These are phyloP conservation scores for Tetramorium bicarinatum DNA, from an alignment of 2,888 invertebrate genomes.

Conservation along the genomic window DNA sequence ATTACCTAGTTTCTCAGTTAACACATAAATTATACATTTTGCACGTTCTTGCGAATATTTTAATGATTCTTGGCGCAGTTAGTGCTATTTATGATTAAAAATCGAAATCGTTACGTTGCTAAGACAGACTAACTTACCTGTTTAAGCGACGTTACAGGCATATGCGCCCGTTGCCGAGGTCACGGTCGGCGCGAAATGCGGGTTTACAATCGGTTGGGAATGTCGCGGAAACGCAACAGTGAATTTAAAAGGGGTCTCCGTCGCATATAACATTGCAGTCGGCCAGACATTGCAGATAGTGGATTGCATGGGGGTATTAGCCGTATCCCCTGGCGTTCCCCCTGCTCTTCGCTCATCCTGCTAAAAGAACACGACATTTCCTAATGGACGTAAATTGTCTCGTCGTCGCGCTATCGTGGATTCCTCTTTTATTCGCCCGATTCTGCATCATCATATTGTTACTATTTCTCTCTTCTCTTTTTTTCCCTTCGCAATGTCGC, in stretches of 20 bases:
- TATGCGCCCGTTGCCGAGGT: not conserved
- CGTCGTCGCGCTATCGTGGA: constrained; percentile 29
- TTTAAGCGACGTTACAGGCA: not conserved
- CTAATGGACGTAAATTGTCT: constrained; percentile 58
- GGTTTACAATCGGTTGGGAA: constrained; percentile 26
- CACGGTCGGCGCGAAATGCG: constrained; percentile 29
- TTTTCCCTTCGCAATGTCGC: constrained; percentile 4
- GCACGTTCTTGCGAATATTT: not conserved
- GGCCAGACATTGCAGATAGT: constrained; percentile 36
- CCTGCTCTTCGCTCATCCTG: constrained; percentile 30
- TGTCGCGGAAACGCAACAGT: constrained; percentile 33
- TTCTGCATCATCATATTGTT: constrained; percentile 22
- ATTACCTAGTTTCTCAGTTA: not conserved
- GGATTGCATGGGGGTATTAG: constrained; percentile 47
- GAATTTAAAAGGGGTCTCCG: constrained; percentile 37
- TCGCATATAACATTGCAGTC: constrained; percentile 24
- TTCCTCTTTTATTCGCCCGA: constrained; percentile 40
- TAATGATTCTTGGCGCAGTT: not conserved
- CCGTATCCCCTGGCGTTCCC: constrained; percentile 15
- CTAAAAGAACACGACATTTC: constrained; percentile 55
- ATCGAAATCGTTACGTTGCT: not conserved
- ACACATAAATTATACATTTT: not conserved
- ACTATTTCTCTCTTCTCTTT: constrained; percentile 1
- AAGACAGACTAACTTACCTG: not conserved
- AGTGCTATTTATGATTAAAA: not conserved